Conservation (phyloP, 2,888 invertebrate species). For the Hypomecis atomaria region DNA sequence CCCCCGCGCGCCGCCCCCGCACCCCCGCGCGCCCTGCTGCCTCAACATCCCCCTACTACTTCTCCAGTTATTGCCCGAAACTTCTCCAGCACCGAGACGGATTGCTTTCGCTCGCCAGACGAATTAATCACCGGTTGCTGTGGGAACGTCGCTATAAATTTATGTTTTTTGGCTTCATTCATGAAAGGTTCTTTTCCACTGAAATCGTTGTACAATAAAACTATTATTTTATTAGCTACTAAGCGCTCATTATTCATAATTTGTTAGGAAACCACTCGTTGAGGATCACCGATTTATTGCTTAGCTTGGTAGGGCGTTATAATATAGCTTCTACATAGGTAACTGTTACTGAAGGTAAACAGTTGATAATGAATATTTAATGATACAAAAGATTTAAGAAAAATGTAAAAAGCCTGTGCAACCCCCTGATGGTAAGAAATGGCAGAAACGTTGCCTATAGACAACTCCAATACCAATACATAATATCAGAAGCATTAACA, state of each 20-base stretch:
- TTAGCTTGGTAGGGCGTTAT: too few species aligned
- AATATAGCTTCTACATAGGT: too few species aligned
- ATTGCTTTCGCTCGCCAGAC: slow-evolving; percentile 45
- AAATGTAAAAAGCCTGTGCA: too few species aligned
- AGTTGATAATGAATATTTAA: too few species aligned
- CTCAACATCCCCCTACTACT: slow-evolving; percentile 34
- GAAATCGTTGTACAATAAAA: background rate
- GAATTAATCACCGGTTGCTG: slow-evolving; percentile 37
- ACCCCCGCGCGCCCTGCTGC: slow-evolving; percentile 22
- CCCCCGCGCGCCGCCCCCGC: slow-evolving; percentile 42
- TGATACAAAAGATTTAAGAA: too few species aligned
- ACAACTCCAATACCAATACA: too few species aligned
- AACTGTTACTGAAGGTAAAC: too few species aligned
- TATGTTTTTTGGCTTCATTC: slow-evolving; percentile 22
- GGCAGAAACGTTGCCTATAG: too few species aligned
- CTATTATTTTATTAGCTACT: background rate
- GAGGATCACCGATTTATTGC: too few species aligned
- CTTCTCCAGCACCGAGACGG: slow-evolving; percentile 41
- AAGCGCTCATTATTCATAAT: background rate
- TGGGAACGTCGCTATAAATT: slow-evolving; percentile 15
- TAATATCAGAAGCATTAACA: too few species aligned
- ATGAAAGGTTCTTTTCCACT: slow-evolving; percentile 2
- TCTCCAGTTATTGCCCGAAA: slow-evolving; percentile 38
- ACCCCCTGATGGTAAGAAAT: too few species aligned
- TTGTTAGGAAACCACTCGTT: too few species aligned